A percentile compares a stretch with the other conserved stretches of the same genome.
phyloP scores from a whole-genome alignment of 2,797 vertebrate species.

The Zalophus californianus region DNA sequence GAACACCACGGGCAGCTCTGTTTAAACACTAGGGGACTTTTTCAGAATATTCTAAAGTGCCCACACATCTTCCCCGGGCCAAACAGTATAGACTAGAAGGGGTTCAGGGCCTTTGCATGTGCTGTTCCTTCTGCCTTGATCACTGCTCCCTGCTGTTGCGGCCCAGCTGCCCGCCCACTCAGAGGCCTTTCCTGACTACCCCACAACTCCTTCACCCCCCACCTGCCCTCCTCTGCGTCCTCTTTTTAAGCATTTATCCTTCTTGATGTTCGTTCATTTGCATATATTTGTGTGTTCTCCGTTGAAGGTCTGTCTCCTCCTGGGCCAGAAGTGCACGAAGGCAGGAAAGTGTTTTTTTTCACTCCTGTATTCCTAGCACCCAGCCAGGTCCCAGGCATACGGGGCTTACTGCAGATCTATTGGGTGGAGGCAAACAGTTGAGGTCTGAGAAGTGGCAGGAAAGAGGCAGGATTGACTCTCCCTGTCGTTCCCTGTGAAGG shows the following conservation, averaged over 20 bases:
- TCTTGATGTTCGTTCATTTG: neutral
- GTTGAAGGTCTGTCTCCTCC: neutral
- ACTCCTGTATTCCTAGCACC: neutral
- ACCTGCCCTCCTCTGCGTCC: neutral
- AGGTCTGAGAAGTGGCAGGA: neutral
- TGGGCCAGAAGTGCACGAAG: neutral
- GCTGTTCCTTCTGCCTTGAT: neutral
- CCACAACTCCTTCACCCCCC: neutral
- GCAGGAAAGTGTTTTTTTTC: neutral
- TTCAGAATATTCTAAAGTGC: neutral
- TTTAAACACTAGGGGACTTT: neutral
- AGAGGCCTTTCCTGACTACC: neutral
- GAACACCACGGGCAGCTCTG: neutral
- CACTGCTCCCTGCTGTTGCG: rapidly evolving
- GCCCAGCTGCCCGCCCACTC: neutral
- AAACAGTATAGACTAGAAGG: neutral
- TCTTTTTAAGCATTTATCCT: neutral
- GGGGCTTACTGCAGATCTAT: neutral
- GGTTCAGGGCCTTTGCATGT: neutral
- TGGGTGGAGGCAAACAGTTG: neutral
- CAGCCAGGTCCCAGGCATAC: neutral
- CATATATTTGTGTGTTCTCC: neutral
- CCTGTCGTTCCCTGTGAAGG: rapidly evolving
- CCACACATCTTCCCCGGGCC: neutral
- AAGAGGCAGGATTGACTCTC: neutral